Conservation (phyloP, 2,113 vertebrate species). For the Serilophus lunatus region DNA sequence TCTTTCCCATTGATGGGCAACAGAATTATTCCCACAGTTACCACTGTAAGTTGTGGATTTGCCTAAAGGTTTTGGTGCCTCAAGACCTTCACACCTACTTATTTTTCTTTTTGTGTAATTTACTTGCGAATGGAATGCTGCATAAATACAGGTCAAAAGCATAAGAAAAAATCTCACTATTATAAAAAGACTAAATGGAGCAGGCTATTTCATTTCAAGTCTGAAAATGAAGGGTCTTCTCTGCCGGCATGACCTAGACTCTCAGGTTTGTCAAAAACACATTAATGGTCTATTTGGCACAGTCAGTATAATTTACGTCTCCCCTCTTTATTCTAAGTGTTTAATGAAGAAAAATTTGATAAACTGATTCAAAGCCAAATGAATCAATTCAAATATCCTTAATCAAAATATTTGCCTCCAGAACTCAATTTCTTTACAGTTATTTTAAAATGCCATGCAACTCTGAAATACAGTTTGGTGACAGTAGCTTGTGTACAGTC, state of each 20-base stretch:
- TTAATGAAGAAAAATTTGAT: conserved; percentile 16
- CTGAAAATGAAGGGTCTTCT: not conserved
- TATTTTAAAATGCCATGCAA: not conserved
- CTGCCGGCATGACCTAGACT: not conserved
- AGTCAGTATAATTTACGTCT: not conserved
- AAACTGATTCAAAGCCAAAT: not conserved
- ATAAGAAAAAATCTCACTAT: not conserved
- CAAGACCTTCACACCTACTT: not conserved
- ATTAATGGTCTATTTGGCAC: not conserved
- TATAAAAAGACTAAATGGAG: not conserved
- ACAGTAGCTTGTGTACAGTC: not conserved
- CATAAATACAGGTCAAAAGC: not conserved
- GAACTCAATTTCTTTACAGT: not conserved
- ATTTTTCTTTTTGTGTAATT: not conserved
- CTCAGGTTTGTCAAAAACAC: not conserved
- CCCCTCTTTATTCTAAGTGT: not conserved
- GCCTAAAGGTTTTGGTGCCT: not conserved
- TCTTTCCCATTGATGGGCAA: not conserved
- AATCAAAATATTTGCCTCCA: conserved; percentile 24
- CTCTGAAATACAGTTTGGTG: not conserved
- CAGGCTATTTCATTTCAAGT: not conserved
- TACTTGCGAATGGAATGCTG: not conserved
- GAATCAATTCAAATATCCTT: conserved; percentile 8
- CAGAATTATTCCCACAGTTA: not conserved
- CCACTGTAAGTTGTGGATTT: not conserved